These are phyloP conservation scores for Osmerus mordax DNA, from an alignment of 2,113 vertebrate genomes.

Conservation along the genomic window DNA sequence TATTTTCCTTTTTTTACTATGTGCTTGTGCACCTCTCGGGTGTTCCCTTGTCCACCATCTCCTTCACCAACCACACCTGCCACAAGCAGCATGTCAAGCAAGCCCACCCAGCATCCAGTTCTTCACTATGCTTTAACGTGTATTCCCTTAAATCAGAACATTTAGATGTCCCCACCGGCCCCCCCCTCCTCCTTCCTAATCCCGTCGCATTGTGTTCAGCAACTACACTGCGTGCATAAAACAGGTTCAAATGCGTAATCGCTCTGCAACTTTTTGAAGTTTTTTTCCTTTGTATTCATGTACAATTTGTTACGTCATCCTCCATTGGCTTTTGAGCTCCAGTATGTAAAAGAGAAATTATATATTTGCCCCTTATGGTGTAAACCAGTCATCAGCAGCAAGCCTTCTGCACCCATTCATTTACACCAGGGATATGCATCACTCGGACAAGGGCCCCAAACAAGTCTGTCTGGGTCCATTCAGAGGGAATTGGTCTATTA, in stretches of 20 bases:
- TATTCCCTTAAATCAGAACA: too few relatives aligned
- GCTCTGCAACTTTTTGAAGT: too few relatives aligned
- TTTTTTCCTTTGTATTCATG: too few relatives aligned
- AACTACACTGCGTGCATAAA: too few relatives aligned
- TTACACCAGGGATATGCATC: slow-evolving; percentile 66
- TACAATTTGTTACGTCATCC: too few relatives aligned
- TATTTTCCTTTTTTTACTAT: too few relatives aligned
- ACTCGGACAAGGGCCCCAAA: slow-evolving; percentile 57
- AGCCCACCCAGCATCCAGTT: not conserved
- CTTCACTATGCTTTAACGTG: too few relatives aligned
- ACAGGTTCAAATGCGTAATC: too few relatives aligned
- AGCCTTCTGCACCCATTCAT: slow-evolving; percentile 50
- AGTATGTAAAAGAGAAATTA: not conserved
- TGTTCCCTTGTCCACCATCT: not conserved
- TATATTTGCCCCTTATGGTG: not conserved
- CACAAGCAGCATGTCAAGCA: slow-evolving; percentile 18
- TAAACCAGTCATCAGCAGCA: slow-evolving; percentile 35
- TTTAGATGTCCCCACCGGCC: not conserved
- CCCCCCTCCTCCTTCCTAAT: not conserved
- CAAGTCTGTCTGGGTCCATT: slow-evolving; percentile 70
- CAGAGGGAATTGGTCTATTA: slow-evolving; percentile 75
- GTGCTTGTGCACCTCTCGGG: not conserved
- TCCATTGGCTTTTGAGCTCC: too few relatives aligned
- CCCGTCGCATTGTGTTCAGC: too few relatives aligned
- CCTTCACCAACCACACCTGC: slow-evolving; percentile 6